Base-by-base conservation (phyloP, 2,113 vertebrate species). In the Egretta garzetta region DNA sequence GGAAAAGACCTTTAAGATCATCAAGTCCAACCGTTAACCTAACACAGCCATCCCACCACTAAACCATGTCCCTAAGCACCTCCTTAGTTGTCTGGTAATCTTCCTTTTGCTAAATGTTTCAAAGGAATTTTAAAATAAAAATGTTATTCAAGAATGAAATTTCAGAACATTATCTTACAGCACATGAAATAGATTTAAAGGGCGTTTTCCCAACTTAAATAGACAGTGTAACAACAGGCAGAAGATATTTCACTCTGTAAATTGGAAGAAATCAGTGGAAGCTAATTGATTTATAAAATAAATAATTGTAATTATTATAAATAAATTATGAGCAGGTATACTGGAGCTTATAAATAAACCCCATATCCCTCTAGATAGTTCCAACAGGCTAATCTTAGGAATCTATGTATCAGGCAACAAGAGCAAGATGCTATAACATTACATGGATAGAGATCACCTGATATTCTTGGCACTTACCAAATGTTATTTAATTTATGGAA, bases 261-360 rank as follows among this genome's bases (percentile, higher is more conserved):
- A 75, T 70, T 80, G 63, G 71, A 92, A 90, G 86, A 86, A 92
- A 86, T 83, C 41, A 37, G 80, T 41, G 72, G 55, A 81, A 94
- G 49, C 5, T 35, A 96, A 93, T 28, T 89, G 83, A 89, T 94
- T 84, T 75, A 30, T 80, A 62, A 85, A 76, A 80, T 35, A 92
- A 87, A 76, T 55, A 0, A 68, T 67, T 91, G 41, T 81, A 68
- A 91, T 63, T 2, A 64, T 81, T 81, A 67, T 80, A 80, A 93
- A 91, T 94, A 85, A 82, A 88, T 88, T 24, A 97, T 92, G 10
- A 90, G 33, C 19, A 75, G 39, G 27, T 95, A 79, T 58, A 64
- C 21, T 63, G 45, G 14, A 60, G 33, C 20, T 93, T 93, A 72
- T 63, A 94, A 95, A 84, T 74, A 81, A 71, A 88, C 17, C 28